Evolutionary conservation across 2,113 vertebrate species (phyloP), one percentile per base, ranked within the genome.

Genomic region (Cheirogaleus medius): DNA sequence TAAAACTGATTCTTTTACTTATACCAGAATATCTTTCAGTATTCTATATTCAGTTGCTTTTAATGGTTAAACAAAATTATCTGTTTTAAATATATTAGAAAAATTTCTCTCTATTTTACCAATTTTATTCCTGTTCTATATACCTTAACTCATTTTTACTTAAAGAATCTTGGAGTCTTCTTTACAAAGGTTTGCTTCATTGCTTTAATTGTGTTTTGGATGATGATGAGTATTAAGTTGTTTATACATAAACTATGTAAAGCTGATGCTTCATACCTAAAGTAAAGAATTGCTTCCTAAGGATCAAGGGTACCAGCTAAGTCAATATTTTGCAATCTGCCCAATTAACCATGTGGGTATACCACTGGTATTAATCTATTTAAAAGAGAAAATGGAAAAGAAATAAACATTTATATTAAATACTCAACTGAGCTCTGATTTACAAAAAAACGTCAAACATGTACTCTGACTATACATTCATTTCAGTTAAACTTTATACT

Each of bases 371-470:
- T 68, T 64, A 85, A 64, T 23, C 9, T 58, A 44, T 91, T 98
- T 94, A 0, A 84, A 96, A 92, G 49, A 49, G 15, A 37, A 69
- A 4, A 85, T 85, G 66, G 54, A 84, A 80, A 84, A 21, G 68
- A 77, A 8, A 4, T 73, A 71, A 97, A 87, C 39, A 12, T 9
- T 15, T n/a, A 47, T 17, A 85, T 78, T 82, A 89, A 44, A 39
- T 73, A 60, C 6, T 25, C 20, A 93, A n/a, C 3, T 85, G 58
- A 1, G 0, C 56, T 68, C 17, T 39, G 12, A 71, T 93, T 97
- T 97, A 88, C 54, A 77, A 68, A 94, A 94, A 12, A 44, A 84
- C 37, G 44, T 78, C 27, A 81, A 21, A 90, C 71, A 42, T 81
- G 9, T 3, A 90, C 95, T 95, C 42, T 89, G 4, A 81, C 1